Evolutionary conservation across 2,113 vertebrate genomes (phyloP).

Genomic region (Copsychus sechellarum): DNA sequence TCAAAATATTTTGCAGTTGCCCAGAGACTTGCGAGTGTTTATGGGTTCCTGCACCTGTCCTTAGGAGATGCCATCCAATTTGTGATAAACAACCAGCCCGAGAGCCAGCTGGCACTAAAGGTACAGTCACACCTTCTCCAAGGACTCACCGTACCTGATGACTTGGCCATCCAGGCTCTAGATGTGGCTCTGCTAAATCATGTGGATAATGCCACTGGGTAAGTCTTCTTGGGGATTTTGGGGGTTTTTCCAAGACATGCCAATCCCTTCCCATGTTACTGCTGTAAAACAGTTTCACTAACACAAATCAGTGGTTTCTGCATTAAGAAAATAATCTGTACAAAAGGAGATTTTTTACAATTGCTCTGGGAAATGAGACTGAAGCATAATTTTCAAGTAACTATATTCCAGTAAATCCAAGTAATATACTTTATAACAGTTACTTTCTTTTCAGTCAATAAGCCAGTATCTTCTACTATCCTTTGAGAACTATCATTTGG

Average conservation of each 20-base stretch:
- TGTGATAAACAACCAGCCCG: conserved; percentile 73
- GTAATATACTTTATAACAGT: not conserved
- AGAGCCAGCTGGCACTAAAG: conserved; percentile 76
- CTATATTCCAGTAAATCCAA: not conserved
- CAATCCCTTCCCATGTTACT: not conserved
- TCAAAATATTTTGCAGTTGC: conserved; percentile 83
- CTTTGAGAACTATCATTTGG: not conserved
- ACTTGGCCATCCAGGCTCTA: conserved; percentile 86
- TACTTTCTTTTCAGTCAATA: not conserved
- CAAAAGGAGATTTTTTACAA: not conserved
- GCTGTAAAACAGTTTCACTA: not conserved
- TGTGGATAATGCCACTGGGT: conserved; percentile 76
- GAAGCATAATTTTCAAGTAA: not conserved
- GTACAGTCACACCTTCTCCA: conserved; percentile 79
- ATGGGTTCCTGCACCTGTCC: conserved; percentile 82
- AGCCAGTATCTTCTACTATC: not conserved
- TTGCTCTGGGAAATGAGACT: not conserved
- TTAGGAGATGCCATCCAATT: conserved; percentile 79
- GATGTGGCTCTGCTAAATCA: conserved; percentile 82
- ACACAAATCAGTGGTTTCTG: not conserved
- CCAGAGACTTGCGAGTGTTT: conserved; percentile 76
- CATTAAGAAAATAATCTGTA: not conserved
- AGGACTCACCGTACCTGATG: conserved; percentile 84
- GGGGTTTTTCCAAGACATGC: not conserved
- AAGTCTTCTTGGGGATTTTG: not conserved